These are phyloP conservation scores for Pseudomugil tenellus DNA, from an alignment of 2,797 vertebrate species.

Conservation along the genomic window DNA sequence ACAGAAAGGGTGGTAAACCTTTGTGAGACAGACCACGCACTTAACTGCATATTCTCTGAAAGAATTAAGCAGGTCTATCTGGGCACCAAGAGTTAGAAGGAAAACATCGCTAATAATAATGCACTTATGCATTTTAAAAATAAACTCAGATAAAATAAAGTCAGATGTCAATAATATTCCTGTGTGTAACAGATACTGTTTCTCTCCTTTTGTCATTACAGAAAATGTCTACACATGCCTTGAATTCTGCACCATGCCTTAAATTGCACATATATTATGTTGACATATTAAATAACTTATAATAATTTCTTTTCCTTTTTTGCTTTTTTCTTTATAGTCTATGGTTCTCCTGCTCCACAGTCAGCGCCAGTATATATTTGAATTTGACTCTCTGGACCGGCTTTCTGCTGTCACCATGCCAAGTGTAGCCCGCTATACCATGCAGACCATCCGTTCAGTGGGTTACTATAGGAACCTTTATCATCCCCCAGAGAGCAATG, in stretches of 20 bases:
- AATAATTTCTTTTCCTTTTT: conserved; percentile 24
- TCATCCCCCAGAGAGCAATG: conserved; percentile 96
- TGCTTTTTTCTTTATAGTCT: conserved; percentile 84
- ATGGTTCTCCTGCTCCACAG: conserved; percentile 98
- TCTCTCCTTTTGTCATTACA: conserved; percentile 33
- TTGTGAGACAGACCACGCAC: conserved; percentile 40
- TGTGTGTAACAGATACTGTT: conserved; percentile 12
- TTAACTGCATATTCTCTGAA: conserved; percentile 48
- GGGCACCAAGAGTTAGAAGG: conserved; percentile 6
- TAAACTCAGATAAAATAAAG: not conserved
- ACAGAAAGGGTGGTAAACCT: conserved; percentile 57
- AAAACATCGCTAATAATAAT: not conserved
- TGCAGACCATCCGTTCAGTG: conserved; percentile 97
- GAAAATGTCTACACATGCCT: conserved; percentile 10
- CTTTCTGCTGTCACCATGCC: conserved; percentile 98
- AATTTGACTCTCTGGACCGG: conserved; percentile 93
- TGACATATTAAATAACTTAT: conserved; percentile 40
- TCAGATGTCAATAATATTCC: not conserved
- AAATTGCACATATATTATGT: conserved; percentile 42
- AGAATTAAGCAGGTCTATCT: conserved; percentile 67
- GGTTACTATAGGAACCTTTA: conserved; percentile 99
- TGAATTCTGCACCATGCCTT: conserved; percentile 1
- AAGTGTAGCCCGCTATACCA: conserved; percentile 96
- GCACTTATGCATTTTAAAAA: not conserved
- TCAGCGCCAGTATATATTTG: conserved; percentile 98